These are phyloP conservation scores for Myioborus miniatus DNA, from an alignment of 2,797 vertebrate genomes.

Conservation along the genomic window DNA sequence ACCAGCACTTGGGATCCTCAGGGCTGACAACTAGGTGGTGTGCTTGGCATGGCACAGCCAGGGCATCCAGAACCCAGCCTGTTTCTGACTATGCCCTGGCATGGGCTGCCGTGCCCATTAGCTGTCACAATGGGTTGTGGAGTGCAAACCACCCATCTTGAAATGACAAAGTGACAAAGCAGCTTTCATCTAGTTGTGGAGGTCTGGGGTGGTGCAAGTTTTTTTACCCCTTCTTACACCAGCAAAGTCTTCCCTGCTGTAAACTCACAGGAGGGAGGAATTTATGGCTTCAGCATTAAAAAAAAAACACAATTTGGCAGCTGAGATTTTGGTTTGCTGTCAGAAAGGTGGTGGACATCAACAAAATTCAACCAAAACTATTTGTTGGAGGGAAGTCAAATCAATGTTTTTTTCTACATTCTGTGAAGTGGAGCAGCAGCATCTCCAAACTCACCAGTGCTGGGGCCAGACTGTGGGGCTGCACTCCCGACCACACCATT, in stretches of 20 bases:
- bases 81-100: background rate
- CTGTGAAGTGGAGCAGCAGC: accelerated
- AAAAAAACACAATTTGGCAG: background rate
- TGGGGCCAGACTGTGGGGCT: background rate
- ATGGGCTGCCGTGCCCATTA: background rate
- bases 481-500: accelerated
- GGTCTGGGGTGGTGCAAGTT: background rate
- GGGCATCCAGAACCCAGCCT: background rate
- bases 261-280: background rate
- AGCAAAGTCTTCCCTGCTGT: background rate
- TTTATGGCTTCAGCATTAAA: background rate
- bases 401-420: background rate
- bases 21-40: accelerated
- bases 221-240: background rate
- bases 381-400: background rate
- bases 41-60: background rate
- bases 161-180: background rate
- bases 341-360: background rate
- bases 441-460: background rate
- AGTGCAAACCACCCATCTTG: background rate
- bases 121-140: background rate
- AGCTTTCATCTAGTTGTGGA: background rate
- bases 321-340: background rate
- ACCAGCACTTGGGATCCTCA: background rate
- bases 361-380: background rate